Evolutionary conservation across 2,797 vertebrate species (phyloP).

Genomic region (Champsocephalus esox): DNA sequence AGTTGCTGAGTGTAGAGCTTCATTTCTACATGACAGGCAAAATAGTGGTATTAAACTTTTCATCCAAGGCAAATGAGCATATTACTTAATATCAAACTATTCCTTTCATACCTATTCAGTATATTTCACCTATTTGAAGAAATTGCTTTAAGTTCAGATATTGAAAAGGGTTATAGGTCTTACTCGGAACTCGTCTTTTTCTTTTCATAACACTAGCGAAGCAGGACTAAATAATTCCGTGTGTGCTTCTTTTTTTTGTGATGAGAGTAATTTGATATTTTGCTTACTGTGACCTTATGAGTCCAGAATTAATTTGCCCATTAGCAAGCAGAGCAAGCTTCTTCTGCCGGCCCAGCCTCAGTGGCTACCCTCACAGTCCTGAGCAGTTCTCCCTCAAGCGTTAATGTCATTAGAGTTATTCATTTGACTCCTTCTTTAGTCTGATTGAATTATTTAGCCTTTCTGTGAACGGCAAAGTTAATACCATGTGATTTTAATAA

Average conservation of each 20-base stretch:
- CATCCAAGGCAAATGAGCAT: neutral
- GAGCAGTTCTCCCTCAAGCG: constrained; percentile 74
- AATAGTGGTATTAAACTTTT: neutral
- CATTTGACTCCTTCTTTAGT: constrained; percentile 83
- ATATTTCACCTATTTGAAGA: neutral
- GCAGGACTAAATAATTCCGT: constrained; percentile 26
- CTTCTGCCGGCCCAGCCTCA: constrained; percentile 55
- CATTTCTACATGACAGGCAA: neutral
- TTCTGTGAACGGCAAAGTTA: constrained; percentile 81
- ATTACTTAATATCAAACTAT: neutral
- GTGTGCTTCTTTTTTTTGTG: constrained; percentile 29
- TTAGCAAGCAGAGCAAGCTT: constrained; percentile 69
- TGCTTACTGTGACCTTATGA: constrained; percentile 60
- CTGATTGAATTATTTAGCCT: constrained; percentile 85
- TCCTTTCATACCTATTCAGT: neutral
- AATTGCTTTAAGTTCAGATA: constrained; percentile 5
- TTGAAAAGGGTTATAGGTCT: constrained; percentile 30
- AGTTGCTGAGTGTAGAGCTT: neutral
- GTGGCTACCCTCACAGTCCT: constrained; percentile 62
- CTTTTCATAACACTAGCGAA: constrained; percentile 30
- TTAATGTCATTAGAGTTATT: constrained; percentile 85
- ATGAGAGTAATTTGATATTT: constrained; percentile 58
- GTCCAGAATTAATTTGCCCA: constrained; percentile 68
- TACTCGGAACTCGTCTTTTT: constrained; percentile 22
- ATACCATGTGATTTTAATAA: constrained; percentile 87